Conservation (phyloP, 2,113 vertebrate genomes). For the Penelope pileata region DNA sequence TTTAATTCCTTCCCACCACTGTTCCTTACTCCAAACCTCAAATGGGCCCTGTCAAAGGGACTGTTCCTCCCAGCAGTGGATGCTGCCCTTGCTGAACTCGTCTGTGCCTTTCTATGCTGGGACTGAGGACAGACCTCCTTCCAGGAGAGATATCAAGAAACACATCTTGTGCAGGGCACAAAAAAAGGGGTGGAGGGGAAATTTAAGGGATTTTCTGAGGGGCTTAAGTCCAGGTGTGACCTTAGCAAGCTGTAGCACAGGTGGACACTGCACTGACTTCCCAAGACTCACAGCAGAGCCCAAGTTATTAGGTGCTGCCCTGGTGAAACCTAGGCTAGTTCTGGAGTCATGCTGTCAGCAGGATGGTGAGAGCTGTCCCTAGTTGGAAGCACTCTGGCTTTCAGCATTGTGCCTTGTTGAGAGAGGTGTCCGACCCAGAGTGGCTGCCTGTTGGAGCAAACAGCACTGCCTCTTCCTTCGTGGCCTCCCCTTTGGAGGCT, state of each 20-base stretch:
- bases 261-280: neutral
- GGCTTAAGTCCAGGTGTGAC: neutral
- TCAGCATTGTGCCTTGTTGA: neutral
- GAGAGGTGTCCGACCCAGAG: neutral
- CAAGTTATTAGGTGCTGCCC: neutral
- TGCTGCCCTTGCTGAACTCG: constrained; percentile 7
- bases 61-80: neutral
- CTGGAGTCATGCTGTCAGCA: neutral
- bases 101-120: neutral
- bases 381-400: neutral
- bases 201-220: neutral
- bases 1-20: constrained; percentile 23
- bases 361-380: neutral
- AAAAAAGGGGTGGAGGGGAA: neutral
- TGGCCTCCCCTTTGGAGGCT: neutral
- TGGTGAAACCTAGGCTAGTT: neutral
- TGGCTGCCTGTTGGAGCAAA: neutral
- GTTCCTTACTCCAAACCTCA: constrained; percentile 36
- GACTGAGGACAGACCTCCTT: neutral
- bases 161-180: neutral
- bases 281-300: neutral
- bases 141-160: neutral
- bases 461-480: neutral
- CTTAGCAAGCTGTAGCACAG: neutral
- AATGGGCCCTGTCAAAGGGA: constrained; percentile 12